Evolutionary conservation across 2,113 vertebrate species (phyloP).

Genomic region (Cephalopterus ornatus): DNA sequence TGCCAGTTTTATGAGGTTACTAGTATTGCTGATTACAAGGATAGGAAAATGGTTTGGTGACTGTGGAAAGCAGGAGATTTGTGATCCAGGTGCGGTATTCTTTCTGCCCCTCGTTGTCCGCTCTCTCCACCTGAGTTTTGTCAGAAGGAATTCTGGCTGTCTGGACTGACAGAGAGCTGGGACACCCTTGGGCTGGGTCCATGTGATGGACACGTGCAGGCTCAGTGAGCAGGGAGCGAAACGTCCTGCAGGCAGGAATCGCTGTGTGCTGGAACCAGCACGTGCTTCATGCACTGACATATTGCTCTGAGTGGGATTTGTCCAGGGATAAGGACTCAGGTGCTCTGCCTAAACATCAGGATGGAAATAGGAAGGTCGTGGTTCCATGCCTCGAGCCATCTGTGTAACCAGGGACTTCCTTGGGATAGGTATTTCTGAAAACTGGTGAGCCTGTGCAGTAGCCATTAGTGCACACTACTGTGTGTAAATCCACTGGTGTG

Average conservation of each 20-base stretch:
- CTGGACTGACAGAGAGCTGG: background rate
- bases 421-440: background rate
- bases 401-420: background rate
- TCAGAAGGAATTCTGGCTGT: background rate
- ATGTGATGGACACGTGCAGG: background rate
- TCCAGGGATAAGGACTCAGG: background rate
- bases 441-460: background rate
- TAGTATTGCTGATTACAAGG: background rate
- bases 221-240: rapidly evolving
- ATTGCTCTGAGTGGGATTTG: background rate
- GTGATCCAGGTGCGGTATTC: background rate
- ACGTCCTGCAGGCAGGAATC: background rate
- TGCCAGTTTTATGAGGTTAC: background rate
- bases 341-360: rapidly evolving
- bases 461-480: background rate
- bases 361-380: rapidly evolving
- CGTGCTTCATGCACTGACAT: rapidly evolving
- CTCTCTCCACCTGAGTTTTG: background rate
- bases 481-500: background rate
- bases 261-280: background rate
- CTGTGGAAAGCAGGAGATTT: background rate
- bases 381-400: background rate
- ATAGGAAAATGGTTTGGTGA: background rate
- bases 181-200: background rate
- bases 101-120: background rate